phyloP scores from a whole-genome alignment of 2,888 invertebrate species.

The Malacosoma neustria region DNA sequence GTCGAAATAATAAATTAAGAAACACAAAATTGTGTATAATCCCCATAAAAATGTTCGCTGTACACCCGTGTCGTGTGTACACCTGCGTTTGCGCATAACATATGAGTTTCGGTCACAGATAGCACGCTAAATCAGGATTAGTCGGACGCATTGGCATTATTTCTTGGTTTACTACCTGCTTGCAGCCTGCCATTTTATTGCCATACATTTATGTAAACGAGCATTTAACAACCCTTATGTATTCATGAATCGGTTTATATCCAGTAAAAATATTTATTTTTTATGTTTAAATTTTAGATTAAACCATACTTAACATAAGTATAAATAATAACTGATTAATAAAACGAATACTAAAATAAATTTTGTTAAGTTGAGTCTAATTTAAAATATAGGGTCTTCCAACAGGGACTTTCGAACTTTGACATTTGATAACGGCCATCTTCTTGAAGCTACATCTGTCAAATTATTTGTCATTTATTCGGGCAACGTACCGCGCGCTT shows the following conservation, averaged over 20 bases:
- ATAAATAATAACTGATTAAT: too few relatives aligned
- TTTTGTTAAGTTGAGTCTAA: too few relatives aligned
- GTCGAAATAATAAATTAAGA: conserved; percentile 8
- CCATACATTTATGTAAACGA: conserved; percentile 38
- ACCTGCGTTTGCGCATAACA: conserved; percentile 43
- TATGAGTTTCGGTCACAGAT: conserved; percentile 42
- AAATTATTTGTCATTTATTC: too few relatives aligned
- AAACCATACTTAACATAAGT: too few relatives aligned
- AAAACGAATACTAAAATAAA: too few relatives aligned
- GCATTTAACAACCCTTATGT: conserved; percentile 6
- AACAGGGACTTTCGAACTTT: too few relatives aligned
- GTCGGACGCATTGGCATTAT: conserved; percentile 52
- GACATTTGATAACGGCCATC: too few relatives aligned
- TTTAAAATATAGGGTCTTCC: too few relatives aligned
- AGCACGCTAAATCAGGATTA: conserved; percentile 70
- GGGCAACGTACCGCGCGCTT: too few relatives aligned
- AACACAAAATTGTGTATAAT: conserved; percentile 7
- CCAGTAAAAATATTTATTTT: background rate
- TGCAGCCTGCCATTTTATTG: conserved; percentile 53
- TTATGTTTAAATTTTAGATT: background rate
- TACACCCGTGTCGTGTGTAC: conserved; percentile 24
- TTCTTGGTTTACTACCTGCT: conserved; percentile 52
- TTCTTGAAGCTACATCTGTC: too few relatives aligned
- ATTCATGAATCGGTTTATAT: conserved; percentile 3
- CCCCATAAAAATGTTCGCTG: conserved; percentile 7